These are phyloP conservation scores for Heliconius nattereri DNA, from an alignment of 1,140 invertebrate species.

Conservation along the genomic window DNA sequence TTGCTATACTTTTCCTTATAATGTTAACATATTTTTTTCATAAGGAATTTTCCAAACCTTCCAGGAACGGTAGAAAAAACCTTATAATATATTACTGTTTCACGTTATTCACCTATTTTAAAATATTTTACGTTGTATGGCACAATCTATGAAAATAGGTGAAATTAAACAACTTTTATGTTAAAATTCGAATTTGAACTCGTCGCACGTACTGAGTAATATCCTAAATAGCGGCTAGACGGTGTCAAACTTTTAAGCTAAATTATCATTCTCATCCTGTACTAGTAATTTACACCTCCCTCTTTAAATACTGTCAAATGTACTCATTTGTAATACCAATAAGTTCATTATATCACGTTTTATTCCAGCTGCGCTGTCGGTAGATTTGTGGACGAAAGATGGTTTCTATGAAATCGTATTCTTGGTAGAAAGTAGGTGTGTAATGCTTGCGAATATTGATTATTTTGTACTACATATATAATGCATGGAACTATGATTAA, in stretches of 20 bases:
- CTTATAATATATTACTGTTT: too few relatives aligned
- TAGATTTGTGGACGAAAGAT: conserved; percentile 38
- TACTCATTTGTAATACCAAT: conserved; percentile 41
- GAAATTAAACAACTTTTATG: too few relatives aligned
- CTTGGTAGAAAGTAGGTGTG: conserved; percentile 33
- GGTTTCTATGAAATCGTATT: conserved; percentile 27
- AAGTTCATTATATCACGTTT: conserved; percentile 38
- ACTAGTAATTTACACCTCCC: conserved; percentile 43
- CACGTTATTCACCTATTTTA: too few relatives aligned
- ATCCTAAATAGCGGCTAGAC: neutral
- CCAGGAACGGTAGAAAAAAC: too few relatives aligned
- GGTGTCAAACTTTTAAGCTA: neutral
- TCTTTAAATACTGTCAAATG: conserved; percentile 37
- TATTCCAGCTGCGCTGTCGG: conserved; percentile 40
- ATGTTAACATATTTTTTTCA: neutral
- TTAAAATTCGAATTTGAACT: neutral
- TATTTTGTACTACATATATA: conserved; percentile 5
- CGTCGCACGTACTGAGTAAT: neutral
- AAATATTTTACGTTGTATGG: too few relatives aligned
- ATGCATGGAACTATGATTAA: neutral
- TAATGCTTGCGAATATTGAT: conserved; percentile 19
- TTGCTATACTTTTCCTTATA: neutral
- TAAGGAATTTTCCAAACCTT: too few relatives aligned
- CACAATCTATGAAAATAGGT: too few relatives aligned
- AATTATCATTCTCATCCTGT: conserved; percentile 27